A percentile compares a stretch with the other conserved stretches of the same genome.
These are phyloP conservation scores for Clupea harengus DNA, from an alignment of 2,113 vertebrate genomes.

Conservation along the genomic window DNA sequence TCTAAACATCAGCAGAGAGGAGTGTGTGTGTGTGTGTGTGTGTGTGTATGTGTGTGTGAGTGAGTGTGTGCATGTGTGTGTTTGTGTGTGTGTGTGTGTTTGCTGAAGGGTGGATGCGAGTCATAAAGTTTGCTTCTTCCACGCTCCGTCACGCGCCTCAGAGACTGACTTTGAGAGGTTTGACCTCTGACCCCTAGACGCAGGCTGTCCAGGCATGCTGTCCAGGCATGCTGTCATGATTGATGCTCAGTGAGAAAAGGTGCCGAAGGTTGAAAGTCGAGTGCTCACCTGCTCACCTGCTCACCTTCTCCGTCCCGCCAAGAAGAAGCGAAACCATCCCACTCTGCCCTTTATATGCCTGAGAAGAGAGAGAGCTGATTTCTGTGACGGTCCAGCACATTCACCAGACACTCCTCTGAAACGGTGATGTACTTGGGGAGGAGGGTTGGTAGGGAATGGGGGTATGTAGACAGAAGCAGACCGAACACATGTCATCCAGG, in stretches of 20 bases:
- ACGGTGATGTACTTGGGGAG: background rate
- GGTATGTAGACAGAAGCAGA: background rate
- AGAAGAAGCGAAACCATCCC: background rate
- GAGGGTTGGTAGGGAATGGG: background rate
- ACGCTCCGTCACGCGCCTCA: background rate
- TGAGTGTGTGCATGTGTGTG: background rate
- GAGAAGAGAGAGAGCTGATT: background rate
- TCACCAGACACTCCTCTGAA: no score
- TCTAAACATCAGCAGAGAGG: background rate
- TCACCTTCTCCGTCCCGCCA: background rate
- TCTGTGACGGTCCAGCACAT: background rate
- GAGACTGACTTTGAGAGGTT: background rate
- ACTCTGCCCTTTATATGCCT: background rate
- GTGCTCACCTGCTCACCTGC: background rate
- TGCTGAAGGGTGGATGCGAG: background rate
- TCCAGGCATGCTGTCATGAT: background rate
- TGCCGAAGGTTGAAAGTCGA: background rate
- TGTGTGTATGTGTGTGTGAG: background rate
- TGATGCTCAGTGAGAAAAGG: background rate
- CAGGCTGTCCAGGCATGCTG: background rate
- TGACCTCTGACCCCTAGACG: background rate
- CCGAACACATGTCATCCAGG: background rate
- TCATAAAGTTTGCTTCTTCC: background rate
- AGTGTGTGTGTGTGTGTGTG: background rate
- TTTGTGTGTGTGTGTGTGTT: background rate